A percentile compares a stretch with the other conserved stretches of the same genome.
phyloP scores from a whole-genome alignment of 2,888 invertebrate species.

The Stratiomys singularior region DNA sequence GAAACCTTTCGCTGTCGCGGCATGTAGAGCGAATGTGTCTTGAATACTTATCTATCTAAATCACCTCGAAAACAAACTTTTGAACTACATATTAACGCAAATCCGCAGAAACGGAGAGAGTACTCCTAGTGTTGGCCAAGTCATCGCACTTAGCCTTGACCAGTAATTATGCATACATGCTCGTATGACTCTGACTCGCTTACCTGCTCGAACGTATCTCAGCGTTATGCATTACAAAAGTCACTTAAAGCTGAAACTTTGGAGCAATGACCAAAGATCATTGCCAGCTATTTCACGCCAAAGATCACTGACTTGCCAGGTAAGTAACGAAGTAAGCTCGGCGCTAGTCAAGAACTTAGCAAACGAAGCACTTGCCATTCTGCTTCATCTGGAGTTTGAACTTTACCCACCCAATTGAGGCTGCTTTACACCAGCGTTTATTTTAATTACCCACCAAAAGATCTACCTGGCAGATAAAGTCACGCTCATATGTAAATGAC shows the following conservation, averaged over 20 bases:
- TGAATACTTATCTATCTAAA: neutral
- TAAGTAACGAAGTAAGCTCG: too few relatives aligned
- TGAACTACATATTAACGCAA: neutral
- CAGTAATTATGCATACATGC: neutral
- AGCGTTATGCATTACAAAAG: neutral
- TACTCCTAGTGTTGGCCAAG: neutral
- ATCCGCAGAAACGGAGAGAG: neutral
- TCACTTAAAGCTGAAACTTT: neutral
- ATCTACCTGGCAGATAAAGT: neutral
- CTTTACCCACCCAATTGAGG: neutral
- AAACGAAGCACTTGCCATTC: neutral
- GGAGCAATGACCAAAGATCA: neutral
- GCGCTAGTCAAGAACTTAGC: neutral
- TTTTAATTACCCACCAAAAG: neutral
- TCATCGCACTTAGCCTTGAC: slow-evolving; percentile 24
- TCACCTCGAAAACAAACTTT: neutral
- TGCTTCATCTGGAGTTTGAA: neutral
- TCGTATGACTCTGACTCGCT: neutral
- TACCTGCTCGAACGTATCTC: neutral
- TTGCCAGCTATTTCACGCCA: neutral
- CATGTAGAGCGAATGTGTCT: neutral
- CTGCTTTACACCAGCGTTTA: neutral
- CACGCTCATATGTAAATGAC: neutral
- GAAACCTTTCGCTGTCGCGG: neutral
- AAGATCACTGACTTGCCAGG: neutral